Conservation (phyloP, 64 coral and sea anemone genomes). For the Acropora yongei region DNA sequence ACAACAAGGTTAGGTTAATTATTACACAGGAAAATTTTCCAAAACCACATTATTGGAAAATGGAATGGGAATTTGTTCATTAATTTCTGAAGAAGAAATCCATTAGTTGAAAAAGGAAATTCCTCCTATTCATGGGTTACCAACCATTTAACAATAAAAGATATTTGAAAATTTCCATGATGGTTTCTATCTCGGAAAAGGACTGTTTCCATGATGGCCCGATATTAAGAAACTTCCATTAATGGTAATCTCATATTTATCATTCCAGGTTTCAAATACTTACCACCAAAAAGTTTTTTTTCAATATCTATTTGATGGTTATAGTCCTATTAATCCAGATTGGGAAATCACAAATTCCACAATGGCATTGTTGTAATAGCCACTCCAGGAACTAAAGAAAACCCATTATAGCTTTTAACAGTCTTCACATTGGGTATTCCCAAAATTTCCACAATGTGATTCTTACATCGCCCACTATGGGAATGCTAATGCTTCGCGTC, state of each 20-base stretch:
- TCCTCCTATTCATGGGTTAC: slow-evolving; percentile 9
- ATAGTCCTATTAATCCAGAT: neutral
- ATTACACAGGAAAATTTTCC: neutral
- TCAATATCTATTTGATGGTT: neutral
- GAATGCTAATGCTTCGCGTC: too few relatives aligned
- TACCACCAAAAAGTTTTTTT: slow-evolving; percentile 6
- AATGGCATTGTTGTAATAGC: neutral
- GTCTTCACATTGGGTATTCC: neutral
- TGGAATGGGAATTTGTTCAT: slow-evolving; percentile 8
- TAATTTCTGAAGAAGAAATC: neutral
- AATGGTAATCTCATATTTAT: slow-evolving; percentile 4
- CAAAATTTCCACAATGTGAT: neutral
- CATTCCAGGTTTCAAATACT: neutral
- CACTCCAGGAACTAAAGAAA: neutral
- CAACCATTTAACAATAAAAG: neutral
- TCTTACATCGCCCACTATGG: too few relatives aligned
- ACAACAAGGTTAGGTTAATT: too few relatives aligned
- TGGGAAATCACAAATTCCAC: slow-evolving; percentile 23
- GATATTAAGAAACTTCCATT: neutral
- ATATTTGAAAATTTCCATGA: neutral
- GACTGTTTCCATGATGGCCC: too few relatives aligned
- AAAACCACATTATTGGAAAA: slow-evolving; percentile 35
- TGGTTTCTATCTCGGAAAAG: too few relatives aligned
- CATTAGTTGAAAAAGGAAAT: slow-evolving; percentile 14
- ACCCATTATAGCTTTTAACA: neutral